Percentiles rank a stretch among this genome's conserved stretches.
Conservation (phyloP, 2,888 invertebrate species). For the Artemia sp. region DNA sequence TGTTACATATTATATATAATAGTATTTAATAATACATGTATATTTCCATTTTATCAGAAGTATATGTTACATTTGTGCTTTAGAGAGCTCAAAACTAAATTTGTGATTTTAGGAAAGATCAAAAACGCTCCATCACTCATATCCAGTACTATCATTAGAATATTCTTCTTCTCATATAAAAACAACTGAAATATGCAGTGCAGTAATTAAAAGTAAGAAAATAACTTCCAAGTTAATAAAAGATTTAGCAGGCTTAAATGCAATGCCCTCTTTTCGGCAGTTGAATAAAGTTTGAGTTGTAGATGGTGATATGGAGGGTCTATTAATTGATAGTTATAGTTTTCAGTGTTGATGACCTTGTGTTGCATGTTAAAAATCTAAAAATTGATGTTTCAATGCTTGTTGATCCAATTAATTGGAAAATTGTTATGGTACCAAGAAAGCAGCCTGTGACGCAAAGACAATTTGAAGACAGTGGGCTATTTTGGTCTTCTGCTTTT, state of each 20-base stretch:
- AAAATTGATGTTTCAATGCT: not conserved
- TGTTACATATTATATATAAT: too few species aligned
- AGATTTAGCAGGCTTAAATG: not conserved
- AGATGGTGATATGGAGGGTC: not conserved
- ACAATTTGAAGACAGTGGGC: conserved; percentile 45
- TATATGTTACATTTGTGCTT: too few species aligned
- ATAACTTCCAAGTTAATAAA: not conserved
- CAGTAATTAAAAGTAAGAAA: not conserved
- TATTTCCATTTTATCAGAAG: too few species aligned
- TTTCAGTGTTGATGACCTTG: not conserved
- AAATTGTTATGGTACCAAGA: conserved; percentile 38
- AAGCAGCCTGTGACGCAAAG: conserved; percentile 44
- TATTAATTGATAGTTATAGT: not conserved
- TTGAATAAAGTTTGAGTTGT: not conserved
- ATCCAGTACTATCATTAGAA: not conserved
- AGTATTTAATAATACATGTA: too few species aligned
- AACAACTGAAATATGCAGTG: not conserved
- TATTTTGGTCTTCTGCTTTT: conserved; percentile 65
- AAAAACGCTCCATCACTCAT: not conserved
- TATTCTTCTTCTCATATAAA: not conserved
- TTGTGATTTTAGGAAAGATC: too few species aligned
- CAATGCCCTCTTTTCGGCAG: not conserved
- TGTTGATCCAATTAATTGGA: conserved; percentile 16
- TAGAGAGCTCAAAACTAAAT: too few species aligned
- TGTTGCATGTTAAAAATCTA: not conserved